Percentiles rank a stretch among this genome's conserved stretches.
These are phyloP conservation scores for Yoshiicerus persimilis DNA, from an alignment of 1,140 invertebrate genomes.

Conservation along the genomic window DNA sequence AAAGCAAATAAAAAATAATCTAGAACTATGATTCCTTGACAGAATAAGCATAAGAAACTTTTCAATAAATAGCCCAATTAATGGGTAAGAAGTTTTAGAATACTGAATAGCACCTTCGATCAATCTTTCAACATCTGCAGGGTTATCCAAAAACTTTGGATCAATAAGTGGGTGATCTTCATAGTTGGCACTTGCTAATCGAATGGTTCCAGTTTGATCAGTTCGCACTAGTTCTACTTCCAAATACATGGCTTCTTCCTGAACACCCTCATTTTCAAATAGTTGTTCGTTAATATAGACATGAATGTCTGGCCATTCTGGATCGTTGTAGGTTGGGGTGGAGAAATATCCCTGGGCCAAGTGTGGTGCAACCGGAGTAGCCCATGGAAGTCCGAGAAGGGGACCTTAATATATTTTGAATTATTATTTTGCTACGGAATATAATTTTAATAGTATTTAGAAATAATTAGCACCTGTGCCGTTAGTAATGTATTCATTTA, in stretches of 20 bases:
- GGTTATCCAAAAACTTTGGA: conserved; percentile 55
- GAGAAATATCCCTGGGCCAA: not conserved
- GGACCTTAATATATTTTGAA: not conserved
- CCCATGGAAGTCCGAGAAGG: not conserved
- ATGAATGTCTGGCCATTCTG: not conserved
- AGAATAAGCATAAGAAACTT: too few species aligned
- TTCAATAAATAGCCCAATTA: too few species aligned
- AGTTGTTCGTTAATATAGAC: not conserved
- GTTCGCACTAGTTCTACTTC: not conserved
- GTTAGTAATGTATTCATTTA: conserved; percentile 2
- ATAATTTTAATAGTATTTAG: not conserved
- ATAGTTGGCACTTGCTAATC: conserved; percentile 55
- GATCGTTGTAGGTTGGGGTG: not conserved
- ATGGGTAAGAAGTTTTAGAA: conserved; percentile 49
- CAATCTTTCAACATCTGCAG: not conserved
- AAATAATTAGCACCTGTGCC: not conserved
- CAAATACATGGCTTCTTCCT: conserved; percentile 3
- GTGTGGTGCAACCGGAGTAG: not conserved
- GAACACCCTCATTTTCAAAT: not conserved
- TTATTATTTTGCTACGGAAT: too few species aligned
- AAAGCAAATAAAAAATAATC: too few species aligned
- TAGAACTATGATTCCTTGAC: too few species aligned
- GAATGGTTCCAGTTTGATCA: conserved; percentile 49
- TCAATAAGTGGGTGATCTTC: conserved; percentile 58
- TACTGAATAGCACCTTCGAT: conserved; percentile 50